Evolutionary conservation across 2,113 vertebrate species (phyloP).

Genomic region (Hiodon alosoides): DNA sequence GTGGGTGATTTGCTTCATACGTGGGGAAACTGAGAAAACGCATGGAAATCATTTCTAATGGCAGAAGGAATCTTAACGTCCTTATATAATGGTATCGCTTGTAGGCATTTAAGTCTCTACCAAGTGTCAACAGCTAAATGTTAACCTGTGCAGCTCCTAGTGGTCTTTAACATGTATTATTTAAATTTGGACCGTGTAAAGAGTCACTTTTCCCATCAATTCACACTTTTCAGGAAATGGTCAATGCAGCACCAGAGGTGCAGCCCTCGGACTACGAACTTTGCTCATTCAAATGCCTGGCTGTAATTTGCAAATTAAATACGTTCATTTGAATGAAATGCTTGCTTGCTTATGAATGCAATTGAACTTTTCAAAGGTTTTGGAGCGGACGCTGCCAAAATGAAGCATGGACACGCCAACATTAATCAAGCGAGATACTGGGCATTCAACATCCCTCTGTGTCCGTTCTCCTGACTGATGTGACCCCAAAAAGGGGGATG

Average conservation of each 20-base stretch:
- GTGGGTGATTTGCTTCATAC: too few relatives aligned
- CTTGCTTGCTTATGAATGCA: slow-evolving; percentile 66
- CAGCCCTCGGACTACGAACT: slow-evolving; percentile 50
- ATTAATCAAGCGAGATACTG: slow-evolving; percentile 59
- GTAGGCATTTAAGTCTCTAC: neutral
- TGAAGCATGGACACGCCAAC: slow-evolving; percentile 53
- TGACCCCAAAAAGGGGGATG: slow-evolving; percentile 33
- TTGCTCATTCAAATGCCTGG: slow-evolving; percentile 54
- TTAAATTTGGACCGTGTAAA: neutral
- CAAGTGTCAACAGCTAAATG: slow-evolving; percentile 8
- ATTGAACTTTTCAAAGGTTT: slow-evolving; percentile 70
- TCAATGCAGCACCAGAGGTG: slow-evolving; percentile 35
- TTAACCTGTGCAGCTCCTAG: neutral
- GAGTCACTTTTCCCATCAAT: neutral
- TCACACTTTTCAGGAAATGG: neutral
- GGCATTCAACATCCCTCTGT: slow-evolving; percentile 39
- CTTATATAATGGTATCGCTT: too few relatives aligned
- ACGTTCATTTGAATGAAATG: slow-evolving; percentile 71
- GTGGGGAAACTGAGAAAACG: too few relatives aligned
- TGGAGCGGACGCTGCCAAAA: slow-evolving; percentile 67
- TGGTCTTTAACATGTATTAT: neutral
- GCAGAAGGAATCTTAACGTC: too few relatives aligned
- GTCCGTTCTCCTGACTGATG: slow-evolving; percentile 42
- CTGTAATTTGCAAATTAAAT: slow-evolving; percentile 75
- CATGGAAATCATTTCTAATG: too few relatives aligned